These are phyloP conservation scores for Tylochromis polylepis DNA, from an alignment of 2,113 vertebrate genomes.

Conservation along the genomic window DNA sequence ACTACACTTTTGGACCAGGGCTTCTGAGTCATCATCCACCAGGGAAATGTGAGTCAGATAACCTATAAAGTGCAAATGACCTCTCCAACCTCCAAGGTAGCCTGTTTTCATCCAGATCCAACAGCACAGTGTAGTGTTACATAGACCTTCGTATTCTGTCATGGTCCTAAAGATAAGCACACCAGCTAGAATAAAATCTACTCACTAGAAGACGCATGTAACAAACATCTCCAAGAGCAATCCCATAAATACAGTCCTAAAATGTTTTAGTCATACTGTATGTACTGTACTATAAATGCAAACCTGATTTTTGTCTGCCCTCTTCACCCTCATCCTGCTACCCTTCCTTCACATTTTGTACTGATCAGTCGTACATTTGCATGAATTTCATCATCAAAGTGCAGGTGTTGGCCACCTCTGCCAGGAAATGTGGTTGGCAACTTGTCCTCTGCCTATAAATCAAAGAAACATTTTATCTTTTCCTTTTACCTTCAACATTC, in stretches of 20 bases:
- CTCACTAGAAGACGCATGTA: background rate
- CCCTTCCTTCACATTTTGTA: background rate
- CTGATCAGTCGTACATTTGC: background rate
- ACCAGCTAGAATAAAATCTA: background rate
- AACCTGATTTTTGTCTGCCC: background rate
- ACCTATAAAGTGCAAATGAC: background rate
- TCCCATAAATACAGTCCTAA: background rate
- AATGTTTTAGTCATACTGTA: background rate
- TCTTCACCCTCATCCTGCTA: background rate
- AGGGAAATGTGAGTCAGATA: background rate
- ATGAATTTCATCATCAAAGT: conserved; percentile 35
- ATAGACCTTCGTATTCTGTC: background rate
- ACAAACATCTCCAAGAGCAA: background rate
- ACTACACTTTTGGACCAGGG: background rate
- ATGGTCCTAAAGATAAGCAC: background rate
- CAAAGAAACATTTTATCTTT: background rate
- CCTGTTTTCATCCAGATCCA: background rate
- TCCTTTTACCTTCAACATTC: background rate
- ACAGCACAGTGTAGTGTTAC: too few relatives aligned
- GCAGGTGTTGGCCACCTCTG: background rate
- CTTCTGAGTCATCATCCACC: background rate
- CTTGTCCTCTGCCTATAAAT: background rate
- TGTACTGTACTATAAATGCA: background rate
- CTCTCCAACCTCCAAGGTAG: background rate
- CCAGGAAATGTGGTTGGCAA: background rate